Percentiles rank a stretch among this genome's conserved stretches.
Conservation (phyloP, 2,888 invertebrate genomes). For the Odontocolon sp. region DNA sequence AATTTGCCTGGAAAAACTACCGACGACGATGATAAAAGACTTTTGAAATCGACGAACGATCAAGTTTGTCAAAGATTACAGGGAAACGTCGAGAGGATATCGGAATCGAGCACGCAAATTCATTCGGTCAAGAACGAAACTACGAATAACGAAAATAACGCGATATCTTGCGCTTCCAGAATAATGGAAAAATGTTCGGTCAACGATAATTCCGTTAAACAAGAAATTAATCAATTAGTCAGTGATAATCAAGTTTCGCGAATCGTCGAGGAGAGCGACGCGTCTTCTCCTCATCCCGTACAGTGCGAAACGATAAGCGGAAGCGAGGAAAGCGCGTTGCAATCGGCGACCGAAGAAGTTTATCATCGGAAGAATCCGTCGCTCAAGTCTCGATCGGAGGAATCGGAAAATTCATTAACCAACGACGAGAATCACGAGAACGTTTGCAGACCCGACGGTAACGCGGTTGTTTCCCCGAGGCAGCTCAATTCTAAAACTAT, state of each 20-base stretch:
- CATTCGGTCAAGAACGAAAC: conserved; percentile 28
- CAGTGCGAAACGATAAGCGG: conserved; percentile 49
- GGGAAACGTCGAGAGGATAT: conserved; percentile 63
- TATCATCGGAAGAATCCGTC: conserved; percentile 53
- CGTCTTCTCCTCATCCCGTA: conserved; percentile 4
- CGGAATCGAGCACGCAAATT: conserved; percentile 38
- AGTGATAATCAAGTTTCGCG: conserved; percentile 13
- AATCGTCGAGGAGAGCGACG: conserved; percentile 1
- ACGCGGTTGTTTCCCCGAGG: conserved; percentile 43
- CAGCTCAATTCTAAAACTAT: conserved; percentile 59
- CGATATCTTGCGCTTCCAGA: neutral
- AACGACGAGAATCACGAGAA: conserved; percentile 74
- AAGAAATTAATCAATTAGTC: neutral
- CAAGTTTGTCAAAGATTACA: conserved; percentile 29
- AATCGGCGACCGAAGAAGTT: conserved; percentile 56
- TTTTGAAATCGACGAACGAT: conserved; percentile 34
- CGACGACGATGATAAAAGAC: conserved; percentile 17
- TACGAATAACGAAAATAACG: neutral
- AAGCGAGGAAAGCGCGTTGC: conserved; percentile 54
- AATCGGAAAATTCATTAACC: conserved; percentile 64
- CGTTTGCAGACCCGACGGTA: conserved; percentile 63
- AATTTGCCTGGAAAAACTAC: conserved; percentile 67
- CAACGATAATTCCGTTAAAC: conserved; percentile 11
- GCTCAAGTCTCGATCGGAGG: too few relatives aligned
- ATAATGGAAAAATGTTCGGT: neutral